Conservation (phyloP, 37 sponge, comb jelly and placozoan species). For the Amphimedon queenslandica region DNA sequence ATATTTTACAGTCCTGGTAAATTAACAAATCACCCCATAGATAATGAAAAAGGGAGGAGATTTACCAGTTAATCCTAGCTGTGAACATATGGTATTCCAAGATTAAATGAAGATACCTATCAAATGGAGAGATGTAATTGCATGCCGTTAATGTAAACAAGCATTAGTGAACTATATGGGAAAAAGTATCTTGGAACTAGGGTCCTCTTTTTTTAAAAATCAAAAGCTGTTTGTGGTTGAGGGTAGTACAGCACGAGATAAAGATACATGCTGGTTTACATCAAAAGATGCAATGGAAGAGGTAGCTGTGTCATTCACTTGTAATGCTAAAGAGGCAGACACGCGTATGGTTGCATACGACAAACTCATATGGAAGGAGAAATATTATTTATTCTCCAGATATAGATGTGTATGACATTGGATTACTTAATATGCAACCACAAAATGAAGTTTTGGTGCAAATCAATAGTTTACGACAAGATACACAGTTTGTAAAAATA, state of each 20-base stretch:
- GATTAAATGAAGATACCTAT: too few relatives aligned
- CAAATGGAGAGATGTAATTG: constrained; percentile 2
- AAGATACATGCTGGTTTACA: neutral
- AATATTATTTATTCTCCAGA: constrained; percentile 1
- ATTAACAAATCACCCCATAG: neutral
- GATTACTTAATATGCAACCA: neutral
- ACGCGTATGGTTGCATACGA: neutral
- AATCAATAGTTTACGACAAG: neutral
- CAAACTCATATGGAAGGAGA: neutral
- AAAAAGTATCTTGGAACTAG: neutral
- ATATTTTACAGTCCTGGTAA: neutral
- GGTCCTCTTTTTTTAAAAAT: neutral
- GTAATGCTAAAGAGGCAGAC: constrained; percentile 1
- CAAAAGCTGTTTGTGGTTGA: neutral
- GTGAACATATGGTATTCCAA: too few relatives aligned
- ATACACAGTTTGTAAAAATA: neutral
- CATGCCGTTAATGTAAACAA: neutral
- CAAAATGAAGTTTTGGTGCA: neutral
- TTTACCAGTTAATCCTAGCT: neutral
- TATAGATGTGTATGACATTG: neutral
- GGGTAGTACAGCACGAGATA: neutral
- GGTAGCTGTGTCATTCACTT: neutral
- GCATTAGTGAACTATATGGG: neutral
- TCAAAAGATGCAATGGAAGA: neutral
- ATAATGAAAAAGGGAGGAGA: neutral